Base-by-base conservation (phyloP, 1,140 invertebrate genomes). In the Parasteatoda tepidariorum region DNA sequence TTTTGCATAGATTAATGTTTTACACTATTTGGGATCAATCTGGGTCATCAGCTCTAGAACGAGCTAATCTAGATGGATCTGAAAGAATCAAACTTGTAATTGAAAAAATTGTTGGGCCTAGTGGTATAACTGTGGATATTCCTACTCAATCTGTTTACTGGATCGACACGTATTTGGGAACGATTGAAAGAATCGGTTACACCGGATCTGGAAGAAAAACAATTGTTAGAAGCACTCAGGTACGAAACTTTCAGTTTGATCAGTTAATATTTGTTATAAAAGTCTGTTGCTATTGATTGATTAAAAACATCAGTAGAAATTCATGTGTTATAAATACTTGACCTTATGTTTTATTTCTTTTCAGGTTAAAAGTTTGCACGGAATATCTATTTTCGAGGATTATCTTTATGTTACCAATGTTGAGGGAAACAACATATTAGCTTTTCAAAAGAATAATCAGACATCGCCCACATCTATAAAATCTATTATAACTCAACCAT, bases 21-120 rank as follows among this genome's bases (percentile, higher is more conserved):
- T 94, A 93, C 88, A 93, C 93, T n/a, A 92, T 93, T 87, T 94
- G 93, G 92, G 93, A 93, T 66, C 89, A 90, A 13, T 30, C 74
- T 9, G n/a, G 9, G 5, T 88, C 91, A 24, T 91, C 94, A 5
- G 91, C 90, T 86, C 87, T 92, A 34, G 89, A 91, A 81, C 85
- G 90, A 67, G 87, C 90, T 3, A 84, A 87, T 70, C 85, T 92
- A 11, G 91, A 92, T 85, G 91, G 91, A 9, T 85, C 88, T 22
- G 88, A 90, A 41, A 86, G 90, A 54, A 88, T 87, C 26, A 87
- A 88, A 7, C 85, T 92, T 33, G 85, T 86, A 83, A 86, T 86
- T 15, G 86, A 87, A 82, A 88, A 88, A 22, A 86, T 90, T 33
- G 93, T 94, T 84, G 94, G 94, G 89, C 85, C 86, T 2, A 89